Base-by-base conservation (phyloP, 2,888 invertebrate species). In the Ectemnius continuus region DNA sequence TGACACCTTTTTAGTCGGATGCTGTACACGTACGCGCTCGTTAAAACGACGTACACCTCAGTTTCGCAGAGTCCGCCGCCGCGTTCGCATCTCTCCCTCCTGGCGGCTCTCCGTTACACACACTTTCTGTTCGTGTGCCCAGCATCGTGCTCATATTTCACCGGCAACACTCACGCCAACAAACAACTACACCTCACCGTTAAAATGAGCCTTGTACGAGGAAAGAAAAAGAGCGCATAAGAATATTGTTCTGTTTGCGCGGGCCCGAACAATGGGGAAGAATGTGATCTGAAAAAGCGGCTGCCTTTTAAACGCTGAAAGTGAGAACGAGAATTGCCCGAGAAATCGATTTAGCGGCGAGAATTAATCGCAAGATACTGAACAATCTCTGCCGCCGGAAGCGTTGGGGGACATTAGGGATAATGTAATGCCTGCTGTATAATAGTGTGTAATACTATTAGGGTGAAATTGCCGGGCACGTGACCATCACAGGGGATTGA, bases 21-120 rank as follows among this genome's bases (percentile, higher is more conserved):
- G n/a, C n/a, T n/a, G n/a, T n/a, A n/a, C 47, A 73, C 75, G 70
- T 80, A 66, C 75, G 76, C 72, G 72, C 67, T 73, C 75, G 83
- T 83, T 76, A 79, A 81, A 83, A 76, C 80, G 71, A 74, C 77
- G 80, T 74, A 83, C 36, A 36, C 83, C 82, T 83, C 84, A 88
- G 88, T 88, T 85, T 76, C 79, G 85, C 84, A 73, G 81, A 82
- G 85, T 81, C 85, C 82, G 88, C 73, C 84, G 86, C 47, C 83
- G 86, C 80, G 86, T 78, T 69, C 83, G 70, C 85, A 82, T 85
- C 85, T 78, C 78, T 73, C 67, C 36, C 36, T 47, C 67, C 61
- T 62, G 61, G 57, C 28, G n/a, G 13, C 26, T 60, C 57, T 60
- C 57, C 59, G 26, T 28, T 63, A 11, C 14, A 11, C 23, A 14